Evolutionary conservation across 1,140 invertebrate genomes (phyloP).

Genomic region (Tachypleus tridentatus): DNA sequence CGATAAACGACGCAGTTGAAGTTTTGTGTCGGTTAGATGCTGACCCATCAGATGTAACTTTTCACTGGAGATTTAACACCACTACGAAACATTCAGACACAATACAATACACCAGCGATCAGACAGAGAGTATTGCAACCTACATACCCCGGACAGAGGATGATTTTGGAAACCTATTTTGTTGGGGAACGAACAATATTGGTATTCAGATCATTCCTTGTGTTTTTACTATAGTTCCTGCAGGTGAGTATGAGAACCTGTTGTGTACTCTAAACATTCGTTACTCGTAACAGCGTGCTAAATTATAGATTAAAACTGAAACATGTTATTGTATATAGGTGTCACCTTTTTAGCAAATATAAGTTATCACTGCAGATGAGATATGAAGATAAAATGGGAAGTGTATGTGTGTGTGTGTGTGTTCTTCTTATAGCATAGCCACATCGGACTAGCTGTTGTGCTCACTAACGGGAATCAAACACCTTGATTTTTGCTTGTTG

Average conservation of each 20-base stretch:
- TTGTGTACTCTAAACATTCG: too few relatives aligned
- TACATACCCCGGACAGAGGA: conserved; percentile 47
- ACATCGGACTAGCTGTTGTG: too few relatives aligned
- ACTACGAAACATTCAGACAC: conserved; percentile 67
- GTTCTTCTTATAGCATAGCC: too few relatives aligned
- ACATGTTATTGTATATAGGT: too few relatives aligned
- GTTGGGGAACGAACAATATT: conserved; percentile 22
- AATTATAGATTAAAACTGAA: too few relatives aligned
- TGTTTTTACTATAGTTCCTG: conserved; percentile 24
- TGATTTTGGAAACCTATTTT: conserved; percentile 51
- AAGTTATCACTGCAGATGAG: too few relatives aligned
- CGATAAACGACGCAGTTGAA: conserved; percentile 74
- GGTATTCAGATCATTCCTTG: conserved; percentile 22
- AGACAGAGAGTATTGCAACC: conserved; percentile 45
- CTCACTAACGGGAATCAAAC: too few relatives aligned
- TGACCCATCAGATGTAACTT: conserved; percentile 62
- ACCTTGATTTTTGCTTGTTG: too few relatives aligned
- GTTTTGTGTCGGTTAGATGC: conserved; percentile 79
- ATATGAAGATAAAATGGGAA: too few relatives aligned
- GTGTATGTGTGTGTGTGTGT: too few relatives aligned
- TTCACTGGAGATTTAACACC: conserved; percentile 85
- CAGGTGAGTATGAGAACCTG: conserved; percentile 8
- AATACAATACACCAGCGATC: conserved; percentile 38
- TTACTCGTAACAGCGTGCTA: too few relatives aligned
- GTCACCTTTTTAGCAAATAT: too few relatives aligned